These are phyloP conservation scores for Lepeophtheirus salmonis DNA, from an alignment of 1,140 invertebrate species.

Conservation along the genomic window DNA sequence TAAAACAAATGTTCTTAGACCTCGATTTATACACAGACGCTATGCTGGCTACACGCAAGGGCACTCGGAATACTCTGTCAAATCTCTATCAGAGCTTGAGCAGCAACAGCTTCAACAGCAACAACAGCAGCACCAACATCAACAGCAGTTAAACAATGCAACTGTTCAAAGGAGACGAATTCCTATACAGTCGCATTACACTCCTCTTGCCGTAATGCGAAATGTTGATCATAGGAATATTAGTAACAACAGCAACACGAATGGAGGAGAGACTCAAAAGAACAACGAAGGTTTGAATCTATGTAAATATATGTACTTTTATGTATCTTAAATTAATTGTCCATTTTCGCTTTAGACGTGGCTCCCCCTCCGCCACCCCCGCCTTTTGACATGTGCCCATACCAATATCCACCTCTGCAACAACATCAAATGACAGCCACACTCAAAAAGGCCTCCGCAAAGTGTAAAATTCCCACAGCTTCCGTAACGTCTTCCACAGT, in stretches of 20 bases:
- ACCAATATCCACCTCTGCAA: background rate
- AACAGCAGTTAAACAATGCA: background rate
- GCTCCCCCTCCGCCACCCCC: background rate
- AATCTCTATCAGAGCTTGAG: background rate
- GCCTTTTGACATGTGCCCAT: background rate
- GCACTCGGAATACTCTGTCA: background rate
- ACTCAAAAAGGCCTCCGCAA: background rate
- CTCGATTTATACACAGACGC: too few relatives aligned
- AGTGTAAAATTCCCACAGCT: background rate
- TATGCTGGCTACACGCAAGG: background rate
- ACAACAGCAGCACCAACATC: background rate
- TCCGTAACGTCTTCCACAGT: background rate
- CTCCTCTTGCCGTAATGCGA: background rate
- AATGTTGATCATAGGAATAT: background rate
- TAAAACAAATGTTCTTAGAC: too few relatives aligned
- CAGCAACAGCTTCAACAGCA: background rate
- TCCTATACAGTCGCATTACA: background rate
- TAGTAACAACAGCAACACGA: background rate
- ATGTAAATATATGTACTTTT: too few relatives aligned
- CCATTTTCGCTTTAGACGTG: background rate
- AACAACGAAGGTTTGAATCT: too few relatives aligned
- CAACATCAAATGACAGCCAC: background rate
- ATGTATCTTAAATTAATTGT: too few relatives aligned
- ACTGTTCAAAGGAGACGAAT: background rate
- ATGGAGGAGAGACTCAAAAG: background rate